Evolutionary conservation across 2,888 invertebrate species (phyloP), one percentile per base, ranked within the genome.

Genomic region (Ennomos quercinarius): DNA sequence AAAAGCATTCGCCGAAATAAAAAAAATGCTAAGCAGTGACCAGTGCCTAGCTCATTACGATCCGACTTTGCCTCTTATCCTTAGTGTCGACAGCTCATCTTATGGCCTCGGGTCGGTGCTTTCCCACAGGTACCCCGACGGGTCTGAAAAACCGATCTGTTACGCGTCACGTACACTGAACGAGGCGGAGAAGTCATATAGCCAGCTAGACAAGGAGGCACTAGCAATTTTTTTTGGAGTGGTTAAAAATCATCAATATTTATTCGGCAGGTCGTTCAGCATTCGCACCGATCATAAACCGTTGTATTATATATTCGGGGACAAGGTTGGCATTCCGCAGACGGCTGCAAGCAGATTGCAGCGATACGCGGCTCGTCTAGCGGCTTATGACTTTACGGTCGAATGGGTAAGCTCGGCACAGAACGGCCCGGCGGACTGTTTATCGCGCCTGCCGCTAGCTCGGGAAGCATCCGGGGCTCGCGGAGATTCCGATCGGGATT

Each of bases 81-180:
- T 71, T 13, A 60, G 66, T 0, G 59, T 67, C 1, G 67, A 73
- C 41, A 66, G 65, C 57, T 65, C 68, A 41, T 51, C 64, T 34
- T 66, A 63, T 49, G 72, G 71, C n/a, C 38, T 70, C 10, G 71
- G 71, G 0, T 66, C 70, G 0, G 67, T 69, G 37, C 60, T 74
- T 9, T 48, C 70, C 40, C 73, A 72, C 12, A 34, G 51, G 0
- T 50, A 63, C 13, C 27, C 61, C 1, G 67, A 60, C 48, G 73
- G 71, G 37, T 34, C 10, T 8, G 64, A 65, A 13, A 55, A 57
- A 2, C 42, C 45, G 0, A 43, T 63, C 3, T 41, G 49, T 0
- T 63, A 53, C 34, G 66, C 66, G 2, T 66, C 66, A 9, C 58
- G 63, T 0, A 47, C 49, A 0, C 35, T 61, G 0, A 43, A 12